Base-by-base conservation (phyloP, 2,797 vertebrate species). In the Cichlasoma orientale region DNA sequence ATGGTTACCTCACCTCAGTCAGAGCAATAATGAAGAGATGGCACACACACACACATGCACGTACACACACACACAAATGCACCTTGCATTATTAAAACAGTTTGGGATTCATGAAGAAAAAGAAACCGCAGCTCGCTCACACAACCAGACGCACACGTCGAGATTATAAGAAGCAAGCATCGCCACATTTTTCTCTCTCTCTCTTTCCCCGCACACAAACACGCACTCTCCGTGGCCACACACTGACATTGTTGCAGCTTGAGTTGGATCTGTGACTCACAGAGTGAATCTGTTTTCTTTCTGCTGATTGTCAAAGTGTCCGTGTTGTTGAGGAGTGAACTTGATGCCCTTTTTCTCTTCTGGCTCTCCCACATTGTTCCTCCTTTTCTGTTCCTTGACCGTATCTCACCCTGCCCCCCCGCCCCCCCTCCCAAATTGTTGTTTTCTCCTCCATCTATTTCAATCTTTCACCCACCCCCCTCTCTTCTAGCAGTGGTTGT, bases 401-500 rank as follows among this genome's bases (percentile, higher is more conserved):
- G 53, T 73, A 21, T 10, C 23, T 57, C 44, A 1, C 18, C 52
- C 63, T 2, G 1, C 23, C 10, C 61, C 36, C 25, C 16, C 3
- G 5, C 33, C 33, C 25, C 16, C 38, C 4, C 23, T 3, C 31
- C 18, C 27, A 21, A 5, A 38, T 27, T 13, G 3, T 25, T 72
- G n/a, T 36, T 23, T 68, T 54, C 52, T 57, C 71, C 36, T 55
- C 11, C 36, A 41, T 68, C 38, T 61, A 19, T 81, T 80, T 84
- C 38, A 58, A 3, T 70, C 3, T 50, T 44, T 74, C 19, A 11
- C 3, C 41, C 14, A 1, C 31, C 27, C 19, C 19, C 52, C 23
- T 27, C 56, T 58, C 41, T 77, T 85, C 54, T 86, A 93, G 83
- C 94, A 96, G 93, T 96, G 95, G 95, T 83, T 96, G 91, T 96